phyloP scores from a whole-genome alignment of 2,797 vertebrate genomes.

The Crotalus adamanteus region DNA sequence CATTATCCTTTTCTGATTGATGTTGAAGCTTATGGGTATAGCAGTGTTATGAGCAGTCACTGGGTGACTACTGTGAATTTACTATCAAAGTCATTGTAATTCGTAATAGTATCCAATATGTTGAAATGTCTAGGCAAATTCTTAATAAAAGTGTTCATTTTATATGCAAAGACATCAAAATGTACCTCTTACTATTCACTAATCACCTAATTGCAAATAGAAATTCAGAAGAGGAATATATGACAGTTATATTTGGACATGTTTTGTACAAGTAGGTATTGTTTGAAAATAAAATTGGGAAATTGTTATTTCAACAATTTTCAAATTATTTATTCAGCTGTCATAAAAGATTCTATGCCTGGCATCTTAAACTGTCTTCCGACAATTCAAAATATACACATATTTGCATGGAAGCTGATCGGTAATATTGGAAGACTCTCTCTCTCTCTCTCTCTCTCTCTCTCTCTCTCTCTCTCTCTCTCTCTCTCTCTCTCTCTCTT shows the following conservation, averaged over 20 bases:
- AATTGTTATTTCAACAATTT: neutral
- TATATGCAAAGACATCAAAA: neutral
- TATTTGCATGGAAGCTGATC: neutral
- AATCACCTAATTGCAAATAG: neutral
- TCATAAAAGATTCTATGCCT: neutral
- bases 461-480: neutral
- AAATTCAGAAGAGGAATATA: neutral
- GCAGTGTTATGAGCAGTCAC: neutral
- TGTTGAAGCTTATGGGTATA: neutral
- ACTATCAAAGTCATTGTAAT: neutral
- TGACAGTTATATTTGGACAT: neutral
- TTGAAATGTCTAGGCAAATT: neutral
- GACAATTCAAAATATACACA: neutral
- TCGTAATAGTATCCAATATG: neutral
- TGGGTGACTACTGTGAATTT: neutral
- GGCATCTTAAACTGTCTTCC: neutral
- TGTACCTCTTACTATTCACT: neutral
- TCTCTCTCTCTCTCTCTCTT: no score
- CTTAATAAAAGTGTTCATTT: neutral
- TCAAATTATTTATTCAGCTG: neutral
- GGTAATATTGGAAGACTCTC: neutral
- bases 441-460: no score
- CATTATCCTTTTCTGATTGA: neutral
- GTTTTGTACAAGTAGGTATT: neutral
- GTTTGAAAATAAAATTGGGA: rapidly evolving